Evolutionary conservation across 2,113 vertebrate species (phyloP).

Genomic region (Murina feae): DNA sequence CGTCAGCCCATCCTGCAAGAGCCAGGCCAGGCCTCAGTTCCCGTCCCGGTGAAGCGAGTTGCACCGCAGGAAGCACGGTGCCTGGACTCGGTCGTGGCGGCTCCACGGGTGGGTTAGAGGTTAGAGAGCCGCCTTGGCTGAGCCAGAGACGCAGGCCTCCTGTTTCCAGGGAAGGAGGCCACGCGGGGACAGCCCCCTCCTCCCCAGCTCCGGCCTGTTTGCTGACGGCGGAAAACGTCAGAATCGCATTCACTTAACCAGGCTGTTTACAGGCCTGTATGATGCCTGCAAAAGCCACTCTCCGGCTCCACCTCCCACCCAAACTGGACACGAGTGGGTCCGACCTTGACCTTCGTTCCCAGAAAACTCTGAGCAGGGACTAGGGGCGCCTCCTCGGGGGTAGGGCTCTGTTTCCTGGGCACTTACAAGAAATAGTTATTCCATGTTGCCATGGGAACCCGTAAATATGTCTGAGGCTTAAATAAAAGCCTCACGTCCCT

Average conservation of each 20-base stretch:
- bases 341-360: background rate
- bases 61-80: too few relatives aligned
- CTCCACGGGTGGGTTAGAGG: too few relatives aligned
- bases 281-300: background rate
- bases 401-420: background rate
- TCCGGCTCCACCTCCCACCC: background rate
- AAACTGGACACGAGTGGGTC: background rate
- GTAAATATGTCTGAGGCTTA: background rate
- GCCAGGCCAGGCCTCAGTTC: background rate
- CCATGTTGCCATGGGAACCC: background rate
- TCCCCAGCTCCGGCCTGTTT: background rate
- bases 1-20: constrained; percentile 91
- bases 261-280: too few relatives aligned
- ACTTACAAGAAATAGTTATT: background rate
- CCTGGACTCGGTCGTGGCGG: too few relatives aligned
- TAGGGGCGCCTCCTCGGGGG: background rate
- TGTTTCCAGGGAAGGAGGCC: too few relatives aligned
- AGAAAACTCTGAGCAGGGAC: background rate
- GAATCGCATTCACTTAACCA: background rate
- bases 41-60: too few relatives aligned
- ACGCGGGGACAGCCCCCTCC: too few relatives aligned
- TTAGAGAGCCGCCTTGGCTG: too few relatives aligned
- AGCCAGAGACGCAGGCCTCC: too few relatives aligned
- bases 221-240: too few relatives aligned
- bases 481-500: background rate